A percentile compares a stretch with the other conserved stretches of the same genome.
Evolutionary conservation across 2,113 vertebrate species (phyloP).

Genomic region (Gnathonemus echidnorhynchus): DNA sequence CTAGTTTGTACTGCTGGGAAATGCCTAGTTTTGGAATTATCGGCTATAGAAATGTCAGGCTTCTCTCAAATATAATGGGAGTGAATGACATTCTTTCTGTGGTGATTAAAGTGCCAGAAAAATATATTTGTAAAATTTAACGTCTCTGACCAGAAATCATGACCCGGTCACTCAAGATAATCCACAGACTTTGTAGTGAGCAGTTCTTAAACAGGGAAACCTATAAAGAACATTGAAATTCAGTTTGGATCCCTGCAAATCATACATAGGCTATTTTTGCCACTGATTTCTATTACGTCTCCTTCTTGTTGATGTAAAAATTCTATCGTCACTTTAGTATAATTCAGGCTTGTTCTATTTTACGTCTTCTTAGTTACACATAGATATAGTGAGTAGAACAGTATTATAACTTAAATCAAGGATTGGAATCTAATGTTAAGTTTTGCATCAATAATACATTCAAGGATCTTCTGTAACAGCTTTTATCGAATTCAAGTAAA

Average conservation of each 20-base stretch:
- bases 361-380: not conserved
- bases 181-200: not conserved
- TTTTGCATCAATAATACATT: not conserved
- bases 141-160: not conserved
- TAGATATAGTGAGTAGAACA: not conserved
- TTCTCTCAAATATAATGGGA: not conserved
- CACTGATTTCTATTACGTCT: not conserved
- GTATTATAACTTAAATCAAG: not conserved
- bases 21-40: not conserved
- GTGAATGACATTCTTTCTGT: not conserved
- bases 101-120: not conserved
- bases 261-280: not conserved
- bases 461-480: not conserved
- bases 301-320: not conserved
- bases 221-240: not conserved
- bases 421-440: not conserved
- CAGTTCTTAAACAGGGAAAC: not conserved
- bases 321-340: not conserved
- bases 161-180: not conserved
- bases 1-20: not conserved
- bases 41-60: not conserved
- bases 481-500: not conserved
- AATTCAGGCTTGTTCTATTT: not conserved
- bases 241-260: not conserved
- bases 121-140: not conserved